phyloP scores from a whole-genome alignment of 2,888 invertebrate species.

The Argyresthia goedartella region DNA sequence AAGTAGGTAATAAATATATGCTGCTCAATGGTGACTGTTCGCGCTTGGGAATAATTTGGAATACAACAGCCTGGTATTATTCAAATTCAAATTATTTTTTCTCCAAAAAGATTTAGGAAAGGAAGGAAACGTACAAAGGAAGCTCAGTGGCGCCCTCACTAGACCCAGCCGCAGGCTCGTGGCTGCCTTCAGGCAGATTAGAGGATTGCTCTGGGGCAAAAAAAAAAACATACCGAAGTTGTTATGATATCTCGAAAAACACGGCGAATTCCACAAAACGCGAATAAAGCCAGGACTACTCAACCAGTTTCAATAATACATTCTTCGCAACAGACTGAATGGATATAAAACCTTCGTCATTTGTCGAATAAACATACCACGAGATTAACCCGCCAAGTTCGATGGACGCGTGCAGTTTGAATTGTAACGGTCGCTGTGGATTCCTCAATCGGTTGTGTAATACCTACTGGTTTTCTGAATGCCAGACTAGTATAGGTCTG shows the following conservation, averaged over 20 bases:
- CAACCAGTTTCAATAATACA: background rate
- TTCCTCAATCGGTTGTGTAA: background rate
- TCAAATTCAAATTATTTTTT: too few species aligned
- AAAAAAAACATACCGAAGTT: background rate
- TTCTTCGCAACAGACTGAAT: background rate
- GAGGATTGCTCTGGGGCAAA: background rate
- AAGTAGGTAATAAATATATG: too few species aligned
- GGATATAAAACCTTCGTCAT: background rate
- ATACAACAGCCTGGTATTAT: too few species aligned
- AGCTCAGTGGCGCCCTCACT: too few species aligned
- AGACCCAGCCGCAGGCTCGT: too few species aligned
- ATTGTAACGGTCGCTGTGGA: background rate
- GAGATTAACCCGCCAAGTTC: background rate
- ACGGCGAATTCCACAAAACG: background rate
- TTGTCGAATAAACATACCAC: background rate
- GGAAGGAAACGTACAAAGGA: too few species aligned
- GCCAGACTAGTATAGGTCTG: background rate
- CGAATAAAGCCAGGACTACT: background rate
- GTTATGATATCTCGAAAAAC: background rate
- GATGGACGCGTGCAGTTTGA: background rate
- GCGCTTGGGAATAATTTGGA: too few species aligned
- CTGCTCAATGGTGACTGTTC: too few species aligned
- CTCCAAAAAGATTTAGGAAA: too few species aligned
- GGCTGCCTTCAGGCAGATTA: too few species aligned
- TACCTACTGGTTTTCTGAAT: background rate